A percentile compares a stretch with the other conserved stretches of the same genome.
These are phyloP conservation scores for Perizoma flavofasciatum DNA, from an alignment of 2,888 invertebrate genomes.

Conservation along the genomic window DNA sequence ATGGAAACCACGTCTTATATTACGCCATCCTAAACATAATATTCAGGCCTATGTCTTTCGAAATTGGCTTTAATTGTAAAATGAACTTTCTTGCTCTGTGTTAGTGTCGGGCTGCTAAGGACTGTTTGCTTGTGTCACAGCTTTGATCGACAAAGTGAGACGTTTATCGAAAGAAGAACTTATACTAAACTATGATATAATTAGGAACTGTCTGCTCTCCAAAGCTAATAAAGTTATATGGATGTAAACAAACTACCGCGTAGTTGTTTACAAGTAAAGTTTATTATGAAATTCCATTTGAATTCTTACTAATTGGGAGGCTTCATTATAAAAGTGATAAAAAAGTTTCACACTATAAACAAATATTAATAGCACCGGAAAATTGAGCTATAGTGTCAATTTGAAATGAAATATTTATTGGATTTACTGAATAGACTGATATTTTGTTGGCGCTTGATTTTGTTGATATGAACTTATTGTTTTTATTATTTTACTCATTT, in stretches of 20 bases:
- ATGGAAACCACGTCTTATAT: conserved; percentile 43
- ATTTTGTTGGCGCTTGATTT: conserved; percentile 1
- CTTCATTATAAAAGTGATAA: conserved; percentile 44
- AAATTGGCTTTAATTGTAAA: not conserved
- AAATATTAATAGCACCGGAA: conserved; percentile 45
- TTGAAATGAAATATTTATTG: conserved; percentile 33
- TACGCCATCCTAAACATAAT: conserved; percentile 32
- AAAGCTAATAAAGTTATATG: conserved; percentile 58
- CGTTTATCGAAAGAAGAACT: not conserved
- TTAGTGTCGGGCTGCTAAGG: not conserved
- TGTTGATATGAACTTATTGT: not conserved
- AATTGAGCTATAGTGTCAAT: conserved; percentile 39
- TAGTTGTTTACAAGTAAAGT: conserved; percentile 45
- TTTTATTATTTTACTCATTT: no score
- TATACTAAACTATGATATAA: conserved; percentile 38
- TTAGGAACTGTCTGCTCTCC: conserved; percentile 44
- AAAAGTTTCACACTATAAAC: conserved; percentile 43
- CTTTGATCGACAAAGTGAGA: not conserved
- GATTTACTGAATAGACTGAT: conserved; percentile 17
- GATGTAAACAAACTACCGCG: conserved; percentile 53
- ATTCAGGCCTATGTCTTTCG: conserved; percentile 5
- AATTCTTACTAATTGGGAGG: conserved; percentile 50
- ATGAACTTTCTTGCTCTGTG: not conserved
- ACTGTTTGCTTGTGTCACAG: no score
- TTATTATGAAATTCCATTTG: conserved; percentile 50